These are phyloP conservation scores for Triops cancriformis DNA, from an alignment of 1,140 invertebrate genomes.

Conservation along the genomic window DNA sequence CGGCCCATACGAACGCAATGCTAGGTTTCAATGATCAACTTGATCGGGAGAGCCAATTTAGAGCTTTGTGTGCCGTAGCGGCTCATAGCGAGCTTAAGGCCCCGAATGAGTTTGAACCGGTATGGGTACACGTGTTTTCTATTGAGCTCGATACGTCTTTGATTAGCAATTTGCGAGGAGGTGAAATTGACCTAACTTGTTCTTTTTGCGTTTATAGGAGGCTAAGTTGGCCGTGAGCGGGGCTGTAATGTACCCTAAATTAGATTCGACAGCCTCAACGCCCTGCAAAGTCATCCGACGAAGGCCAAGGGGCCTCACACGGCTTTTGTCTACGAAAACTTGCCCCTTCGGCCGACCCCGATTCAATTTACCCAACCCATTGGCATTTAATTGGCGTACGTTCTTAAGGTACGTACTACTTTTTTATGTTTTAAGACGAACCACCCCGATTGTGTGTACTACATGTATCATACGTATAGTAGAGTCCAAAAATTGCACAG, in stretches of 20 bases:
- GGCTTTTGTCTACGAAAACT: not conserved
- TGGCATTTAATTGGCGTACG: not conserved
- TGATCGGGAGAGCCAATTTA: not conserved
- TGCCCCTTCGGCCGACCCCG: not conserved
- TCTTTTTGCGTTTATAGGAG: too few relatives aligned
- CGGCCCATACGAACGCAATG: not conserved
- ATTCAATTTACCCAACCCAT: not conserved
- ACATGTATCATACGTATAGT: too few relatives aligned
- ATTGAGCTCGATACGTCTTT: not conserved
- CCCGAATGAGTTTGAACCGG: not conserved
- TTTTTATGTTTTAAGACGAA: too few relatives aligned
- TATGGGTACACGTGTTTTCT: not conserved
- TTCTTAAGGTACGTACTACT: not conserved
- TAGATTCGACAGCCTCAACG: not conserved
- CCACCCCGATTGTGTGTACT: too few relatives aligned
- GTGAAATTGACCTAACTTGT: too few relatives aligned
- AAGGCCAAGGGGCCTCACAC: not conserved
- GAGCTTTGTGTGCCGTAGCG: not conserved
- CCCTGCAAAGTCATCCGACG: not conserved
- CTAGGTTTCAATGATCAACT: not conserved
- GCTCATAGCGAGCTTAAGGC: not conserved
- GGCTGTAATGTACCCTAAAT: not conserved
- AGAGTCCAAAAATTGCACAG: too few relatives aligned
- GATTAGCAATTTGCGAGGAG: not conserved
- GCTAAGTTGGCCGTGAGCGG: too few relatives aligned